Evolutionary conservation across 2,113 vertebrate genomes (phyloP), one percentile per base, ranked within the genome.

Genomic region (Gasterosteus nipponicus): DNA sequence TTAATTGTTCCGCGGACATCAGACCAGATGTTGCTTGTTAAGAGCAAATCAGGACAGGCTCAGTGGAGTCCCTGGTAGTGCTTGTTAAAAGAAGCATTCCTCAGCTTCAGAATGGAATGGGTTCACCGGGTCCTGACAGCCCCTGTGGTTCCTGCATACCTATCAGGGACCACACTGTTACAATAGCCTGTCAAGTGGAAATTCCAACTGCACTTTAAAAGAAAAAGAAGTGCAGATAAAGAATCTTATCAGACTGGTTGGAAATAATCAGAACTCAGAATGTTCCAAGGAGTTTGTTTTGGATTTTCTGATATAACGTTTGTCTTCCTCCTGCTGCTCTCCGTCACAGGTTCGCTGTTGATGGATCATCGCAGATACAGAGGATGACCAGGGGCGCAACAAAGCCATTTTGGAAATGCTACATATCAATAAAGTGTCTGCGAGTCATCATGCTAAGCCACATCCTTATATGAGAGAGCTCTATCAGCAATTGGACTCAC

Each of bases 391-490:
- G 54, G 78, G 83, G 10, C 53, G 89, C 11, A 78, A 80, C 83
- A 86, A 92, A 76, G 93, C 91, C 41, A 94, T 94, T 76, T 38
- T 94, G 85, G 94, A 95, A 82, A 93, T 94, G 93, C 78, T 94
- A 4, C 94, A 94, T 59, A 93, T 95, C 53, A 87, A 89, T 35
- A 92, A 90, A 75, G 81, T 95, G 42, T 92, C 91, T 2, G 83
- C 86, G 1, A 92, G 73, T 16, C 89, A 85, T 35, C 86, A 87
- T 64, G 78, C 77, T 11, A 89, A 90, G 70, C 90, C 92, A 0
- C 94, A 95, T 80, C 91, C 93, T 1, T 94, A 94, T 82, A 93
- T 94, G 93, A 94, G 73, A 81, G 87, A 81, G 58, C 57, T 94
- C 44, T 93, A 93, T 54, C 89, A 91, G 75, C 81, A 73, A 0